phyloP scores from a whole-genome alignment of 2,888 invertebrate species.

The Eledone cirrhosa region DNA sequence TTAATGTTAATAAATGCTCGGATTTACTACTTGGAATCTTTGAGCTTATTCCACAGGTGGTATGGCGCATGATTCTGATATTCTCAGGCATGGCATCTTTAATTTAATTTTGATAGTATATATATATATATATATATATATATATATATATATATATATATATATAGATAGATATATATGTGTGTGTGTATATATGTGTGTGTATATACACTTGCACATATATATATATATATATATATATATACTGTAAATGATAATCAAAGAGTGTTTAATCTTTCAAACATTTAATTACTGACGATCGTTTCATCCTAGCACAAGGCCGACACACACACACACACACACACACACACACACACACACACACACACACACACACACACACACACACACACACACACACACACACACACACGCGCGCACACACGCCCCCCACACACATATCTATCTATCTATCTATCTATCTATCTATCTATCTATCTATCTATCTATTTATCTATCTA shows the following conservation, averaged over 20 bases:
- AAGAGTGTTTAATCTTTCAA: too few species aligned
- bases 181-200: not conserved
- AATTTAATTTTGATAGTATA: not conserved
- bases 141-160: constrained; percentile 8
- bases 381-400: too few species aligned
- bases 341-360: not conserved
- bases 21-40: too few species aligned
- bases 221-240: not conserved
- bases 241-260: not conserved
- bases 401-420: not conserved
- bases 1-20: not conserved
- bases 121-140: constrained; percentile 22
- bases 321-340: not conserved
- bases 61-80: too few species aligned
- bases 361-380: not conserved
- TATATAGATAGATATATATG: not conserved
- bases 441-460: not conserved
- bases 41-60: too few species aligned
- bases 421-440: too few species aligned
- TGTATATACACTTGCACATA: not conserved
- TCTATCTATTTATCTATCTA: too few species aligned
- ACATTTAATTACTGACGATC: too few species aligned
- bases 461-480: not conserved
- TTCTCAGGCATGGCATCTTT: too few species aligned
- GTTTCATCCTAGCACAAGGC: too few species aligned